Conservation (phyloP, 2,113 vertebrate genomes). For the Dinomys branickii region DNA sequence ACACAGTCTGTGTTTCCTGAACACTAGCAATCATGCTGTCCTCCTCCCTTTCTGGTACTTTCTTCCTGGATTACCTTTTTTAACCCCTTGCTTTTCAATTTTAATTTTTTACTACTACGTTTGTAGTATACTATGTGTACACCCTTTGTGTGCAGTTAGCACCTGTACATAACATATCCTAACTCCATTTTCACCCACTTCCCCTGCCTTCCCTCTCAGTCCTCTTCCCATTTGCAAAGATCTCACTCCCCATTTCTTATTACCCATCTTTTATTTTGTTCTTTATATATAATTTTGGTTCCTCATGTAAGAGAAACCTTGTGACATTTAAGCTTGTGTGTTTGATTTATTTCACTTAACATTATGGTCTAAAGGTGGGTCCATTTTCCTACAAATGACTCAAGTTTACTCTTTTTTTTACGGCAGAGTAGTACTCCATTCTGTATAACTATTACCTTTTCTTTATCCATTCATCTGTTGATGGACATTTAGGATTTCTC, state of each 20-base stretch:
- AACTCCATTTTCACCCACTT: not conserved
- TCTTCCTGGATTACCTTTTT: not conserved
- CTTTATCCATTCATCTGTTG: not conserved
- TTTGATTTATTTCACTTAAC: not conserved
- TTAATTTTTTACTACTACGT: not conserved
- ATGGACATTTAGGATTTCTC: not conserved
- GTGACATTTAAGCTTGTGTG: not conserved
- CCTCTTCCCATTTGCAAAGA: not conserved
- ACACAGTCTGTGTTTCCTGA: not conserved
- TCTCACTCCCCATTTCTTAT: not conserved
- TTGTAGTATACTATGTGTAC: not conserved
- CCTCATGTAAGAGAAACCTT: not conserved
- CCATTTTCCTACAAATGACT: not conserved
- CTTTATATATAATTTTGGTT: not conserved
- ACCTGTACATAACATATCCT: not conserved
- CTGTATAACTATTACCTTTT: not conserved
- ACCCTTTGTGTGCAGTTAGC: not conserved
- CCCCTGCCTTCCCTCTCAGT: not conserved
- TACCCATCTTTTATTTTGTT: not conserved
- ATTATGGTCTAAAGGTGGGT: not conserved
- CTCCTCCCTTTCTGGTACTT: not conserved
- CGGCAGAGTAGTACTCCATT: not conserved
- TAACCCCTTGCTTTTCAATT: rapidly evolving
- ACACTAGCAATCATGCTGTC: not conserved
- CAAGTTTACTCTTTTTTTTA: not conserved